phyloP scores from a whole-genome alignment of 2,113 vertebrate genomes.

The Channa argus region DNA sequence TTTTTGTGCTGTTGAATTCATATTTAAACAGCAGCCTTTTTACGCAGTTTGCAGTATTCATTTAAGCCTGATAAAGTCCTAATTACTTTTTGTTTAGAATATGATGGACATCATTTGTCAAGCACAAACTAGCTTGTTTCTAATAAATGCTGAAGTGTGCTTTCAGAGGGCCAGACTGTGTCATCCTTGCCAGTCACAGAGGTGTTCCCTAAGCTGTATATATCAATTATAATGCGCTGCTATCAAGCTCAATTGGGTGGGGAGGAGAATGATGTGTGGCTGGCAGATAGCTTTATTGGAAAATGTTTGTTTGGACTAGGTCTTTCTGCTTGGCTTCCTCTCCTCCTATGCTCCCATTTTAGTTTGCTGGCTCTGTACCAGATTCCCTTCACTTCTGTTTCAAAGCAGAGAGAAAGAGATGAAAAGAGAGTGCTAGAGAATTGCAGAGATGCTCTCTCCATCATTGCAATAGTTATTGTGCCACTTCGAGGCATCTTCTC shows the following conservation, averaged over 20 bases:
- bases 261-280: conserved; percentile 54
- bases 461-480: neutral
- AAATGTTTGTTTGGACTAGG: conserved; percentile 64
- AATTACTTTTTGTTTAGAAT: conserved; percentile 45
- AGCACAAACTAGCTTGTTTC: conserved; percentile 54
- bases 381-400: conserved; percentile 46
- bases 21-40: conserved; percentile 41
- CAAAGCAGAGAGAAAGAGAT: conserved; percentile 42
- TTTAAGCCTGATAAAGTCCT: conserved; percentile 33
- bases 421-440: conserved; percentile 27
- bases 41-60: conserved; percentile 19
- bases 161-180: conserved; percentile 21
- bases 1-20: conserved; percentile 31
- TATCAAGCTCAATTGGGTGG: conserved; percentile 61
- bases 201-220: conserved; percentile 59
- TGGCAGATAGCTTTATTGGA: conserved; percentile 71
- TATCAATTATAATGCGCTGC: conserved; percentile 69
- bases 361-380: conserved; percentile 58
- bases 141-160: conserved; percentile 50
- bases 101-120: conserved; percentile 46
- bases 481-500: conserved; percentile 15
- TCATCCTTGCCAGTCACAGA: conserved; percentile 40
- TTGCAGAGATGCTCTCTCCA: conserved; percentile 13
- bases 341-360: conserved; percentile 54
- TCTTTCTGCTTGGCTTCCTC: conserved; percentile 68